Evolutionary conservation across 2,797 vertebrate species (phyloP).

Genomic region (Protosalanx chinensis): DNA sequence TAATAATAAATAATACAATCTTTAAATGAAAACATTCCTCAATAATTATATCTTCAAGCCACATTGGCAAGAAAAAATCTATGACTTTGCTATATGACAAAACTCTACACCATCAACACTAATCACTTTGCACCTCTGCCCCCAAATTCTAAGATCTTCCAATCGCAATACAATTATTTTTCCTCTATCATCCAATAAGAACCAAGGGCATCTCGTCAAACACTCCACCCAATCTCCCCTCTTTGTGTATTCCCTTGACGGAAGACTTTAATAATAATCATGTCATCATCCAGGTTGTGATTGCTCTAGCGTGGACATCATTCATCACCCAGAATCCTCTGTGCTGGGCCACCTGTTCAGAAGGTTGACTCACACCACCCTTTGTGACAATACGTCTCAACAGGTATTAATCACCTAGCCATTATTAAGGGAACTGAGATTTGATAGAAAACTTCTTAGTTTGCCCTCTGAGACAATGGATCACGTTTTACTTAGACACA

Average conservation of each 20-base stretch:
- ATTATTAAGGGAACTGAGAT: constrained; percentile 9
- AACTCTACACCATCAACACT: neutral
- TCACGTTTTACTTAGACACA: neutral
- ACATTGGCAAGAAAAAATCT: neutral
- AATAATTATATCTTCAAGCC: neutral
- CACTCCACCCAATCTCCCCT: neutral
- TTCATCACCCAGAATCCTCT: constrained; percentile 48
- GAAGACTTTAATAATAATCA: constrained; percentile 21
- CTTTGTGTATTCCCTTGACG: constrained; percentile 4
- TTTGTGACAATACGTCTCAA: constrained; percentile 31
- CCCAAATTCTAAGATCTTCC: neutral
- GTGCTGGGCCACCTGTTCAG: constrained; percentile 51
- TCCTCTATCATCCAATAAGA: constrained; percentile 4
- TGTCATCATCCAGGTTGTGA: constrained; percentile 15
- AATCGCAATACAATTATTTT: constrained; percentile 6
- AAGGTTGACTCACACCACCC: constrained; percentile 22
- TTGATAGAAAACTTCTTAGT: neutral
- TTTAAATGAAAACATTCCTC: neutral
- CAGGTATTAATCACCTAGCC: constrained; percentile 29
- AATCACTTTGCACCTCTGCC: constrained; percentile 7
- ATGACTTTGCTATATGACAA: neutral
- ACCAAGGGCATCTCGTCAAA: constrained; percentile 5
- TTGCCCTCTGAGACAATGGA: neutral
- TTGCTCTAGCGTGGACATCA: constrained; percentile 30
- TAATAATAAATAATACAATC: no score